Percentiles rank a stretch among this genome's conserved stretches.
These are phyloP conservation scores for Sebastes variabilis DNA, from an alignment of 2,797 vertebrate species.

Conservation along the genomic window DNA sequence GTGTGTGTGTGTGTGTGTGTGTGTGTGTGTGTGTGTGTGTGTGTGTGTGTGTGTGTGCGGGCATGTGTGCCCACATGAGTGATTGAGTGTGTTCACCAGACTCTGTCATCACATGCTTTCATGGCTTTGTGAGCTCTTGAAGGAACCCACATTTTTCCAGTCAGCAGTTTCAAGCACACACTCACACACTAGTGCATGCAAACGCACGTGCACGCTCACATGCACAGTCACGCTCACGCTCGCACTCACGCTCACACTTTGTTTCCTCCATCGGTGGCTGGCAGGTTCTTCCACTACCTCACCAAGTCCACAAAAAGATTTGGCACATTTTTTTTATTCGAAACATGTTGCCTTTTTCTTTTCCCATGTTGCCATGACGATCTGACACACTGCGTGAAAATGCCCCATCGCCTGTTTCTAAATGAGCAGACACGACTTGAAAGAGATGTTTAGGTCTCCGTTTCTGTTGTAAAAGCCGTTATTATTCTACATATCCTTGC, in stretches of 20 bases:
- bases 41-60: constrained; percentile 7
- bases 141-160: constrained; percentile 73
- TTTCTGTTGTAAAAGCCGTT: constrained; percentile 9
- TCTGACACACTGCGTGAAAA: constrained; percentile 56
- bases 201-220: background rate
- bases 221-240: no score
- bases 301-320: constrained; percentile 54
- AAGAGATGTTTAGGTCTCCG: constrained; percentile 19
- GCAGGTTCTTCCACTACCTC: constrained; percentile 54
- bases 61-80: constrained; percentile 41
- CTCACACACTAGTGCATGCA: background rate
- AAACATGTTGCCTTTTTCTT: constrained; percentile 35
- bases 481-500: constrained; percentile 11
- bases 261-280: constrained; percentile 43
- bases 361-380: constrained; percentile 70
- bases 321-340: constrained; percentile 39
- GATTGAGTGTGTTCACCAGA: constrained; percentile 61
- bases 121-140: constrained; percentile 68
- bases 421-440: constrained; percentile 36
- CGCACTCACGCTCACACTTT: constrained; percentile 1
- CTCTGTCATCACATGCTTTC: constrained; percentile 72
- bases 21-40: background rate
- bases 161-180: constrained; percentile 61
- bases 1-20: background rate
- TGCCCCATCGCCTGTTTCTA: constrained; percentile 30